Percentiles rank a stretch among this genome's conserved stretches.
phyloP scores from a whole-genome alignment of 1,140 invertebrate species.

The Lutraria rhynchaena region DNA sequence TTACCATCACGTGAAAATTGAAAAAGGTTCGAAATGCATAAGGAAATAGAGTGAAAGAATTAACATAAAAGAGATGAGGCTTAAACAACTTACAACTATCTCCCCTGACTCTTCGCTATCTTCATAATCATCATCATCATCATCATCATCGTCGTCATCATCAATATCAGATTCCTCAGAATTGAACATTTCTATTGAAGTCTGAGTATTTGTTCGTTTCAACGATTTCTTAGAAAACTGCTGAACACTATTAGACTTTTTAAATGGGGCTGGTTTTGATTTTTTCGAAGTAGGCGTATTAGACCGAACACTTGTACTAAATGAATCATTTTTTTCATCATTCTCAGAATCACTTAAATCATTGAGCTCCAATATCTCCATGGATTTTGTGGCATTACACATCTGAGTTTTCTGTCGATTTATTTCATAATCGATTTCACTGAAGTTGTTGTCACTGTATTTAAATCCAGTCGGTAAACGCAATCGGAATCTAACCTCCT shows the following conservation, averaged over 20 bases:
- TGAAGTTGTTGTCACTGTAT: constrained; percentile 73
- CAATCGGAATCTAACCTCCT: constrained; percentile 76
- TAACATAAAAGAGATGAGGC: not conserved
- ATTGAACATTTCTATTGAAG: constrained; percentile 25
- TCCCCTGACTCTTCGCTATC: constrained; percentile 41
- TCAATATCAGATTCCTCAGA: constrained; percentile 38
- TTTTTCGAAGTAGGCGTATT: constrained; percentile 15
- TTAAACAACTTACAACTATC: constrained; percentile 42
- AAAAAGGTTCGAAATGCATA: too few relatives aligned
- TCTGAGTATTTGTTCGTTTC: constrained; percentile 26
- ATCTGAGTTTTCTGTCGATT: constrained; percentile 48
- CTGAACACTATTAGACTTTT: constrained; percentile 49
- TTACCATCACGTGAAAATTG: too few relatives aligned
- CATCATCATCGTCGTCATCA: constrained; percentile 62
- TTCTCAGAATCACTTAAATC: constrained; percentile 62
- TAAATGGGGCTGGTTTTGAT: constrained; percentile 34
- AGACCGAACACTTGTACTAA: not conserved
- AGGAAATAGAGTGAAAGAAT: too few relatives aligned
- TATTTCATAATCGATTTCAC: constrained; percentile 76
- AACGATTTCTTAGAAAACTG: constrained; percentile 34
- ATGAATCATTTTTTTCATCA: constrained; percentile 11
- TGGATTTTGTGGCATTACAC: constrained; percentile 24
- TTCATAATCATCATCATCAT: constrained; percentile 40
- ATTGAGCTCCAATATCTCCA: constrained; percentile 58
- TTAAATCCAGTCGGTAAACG: constrained; percentile 74